These are phyloP conservation scores for Brachyalestes nurse DNA, from an alignment of 2,797 vertebrate genomes.

Conservation along the genomic window DNA sequence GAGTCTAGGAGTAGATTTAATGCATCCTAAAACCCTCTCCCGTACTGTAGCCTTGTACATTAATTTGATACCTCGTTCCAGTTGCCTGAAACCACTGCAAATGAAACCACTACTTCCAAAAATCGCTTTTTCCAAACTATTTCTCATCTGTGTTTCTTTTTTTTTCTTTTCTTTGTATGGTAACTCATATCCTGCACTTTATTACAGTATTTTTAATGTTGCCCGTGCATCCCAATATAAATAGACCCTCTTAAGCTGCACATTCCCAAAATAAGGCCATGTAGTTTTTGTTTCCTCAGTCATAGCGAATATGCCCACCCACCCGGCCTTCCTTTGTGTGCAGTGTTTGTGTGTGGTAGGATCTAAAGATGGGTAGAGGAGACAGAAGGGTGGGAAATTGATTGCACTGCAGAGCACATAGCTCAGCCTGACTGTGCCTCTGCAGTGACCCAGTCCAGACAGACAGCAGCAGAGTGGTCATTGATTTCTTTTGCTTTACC, in stretches of 20 bases:
- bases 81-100: slow-evolving; percentile 46
- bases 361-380: slow-evolving; percentile 28
- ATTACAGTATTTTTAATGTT: slow-evolving; percentile 39
- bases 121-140: slow-evolving; percentile 20
- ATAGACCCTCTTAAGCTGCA: neutral
- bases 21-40: slow-evolving; percentile 3
- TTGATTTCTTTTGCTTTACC: slow-evolving; percentile 34
- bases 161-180: slow-evolving; percentile 5
- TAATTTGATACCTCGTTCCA: slow-evolving; percentile 42
- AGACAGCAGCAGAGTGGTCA: slow-evolving; percentile 28
- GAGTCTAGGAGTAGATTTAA: slow-evolving; percentile 12
- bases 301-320: neutral
- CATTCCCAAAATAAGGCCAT: neutral
- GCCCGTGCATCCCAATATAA: slow-evolving; percentile 21
- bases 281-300: neutral
- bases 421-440: slow-evolving; percentile 38
- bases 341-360: neutral
- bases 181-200: slow-evolving; percentile 60
- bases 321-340: neutral
- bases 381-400: slow-evolving; percentile 54
- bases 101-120: slow-evolving; percentile 43
- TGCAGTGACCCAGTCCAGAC: slow-evolving; percentile 45
- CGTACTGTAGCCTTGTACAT: slow-evolving; percentile 28
- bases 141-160: neutral
- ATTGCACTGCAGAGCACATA: slow-evolving; percentile 59